Conservation (phyloP, 2,113 vertebrate species). For the Perognathus longimembris region DNA sequence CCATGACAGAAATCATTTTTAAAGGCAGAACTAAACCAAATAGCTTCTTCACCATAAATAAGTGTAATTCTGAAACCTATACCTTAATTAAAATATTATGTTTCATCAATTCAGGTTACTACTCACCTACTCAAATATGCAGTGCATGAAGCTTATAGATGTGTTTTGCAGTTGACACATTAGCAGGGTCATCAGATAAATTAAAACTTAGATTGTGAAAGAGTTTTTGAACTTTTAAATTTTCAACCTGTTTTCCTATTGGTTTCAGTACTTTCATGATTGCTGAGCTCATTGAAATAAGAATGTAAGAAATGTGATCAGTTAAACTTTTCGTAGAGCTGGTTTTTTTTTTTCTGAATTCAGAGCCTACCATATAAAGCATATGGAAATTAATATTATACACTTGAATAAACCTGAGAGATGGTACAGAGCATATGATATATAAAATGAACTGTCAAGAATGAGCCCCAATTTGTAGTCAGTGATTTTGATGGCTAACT, state of each 20-base stretch:
- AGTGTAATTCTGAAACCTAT: slow-evolving; percentile 9
- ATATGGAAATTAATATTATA: background rate
- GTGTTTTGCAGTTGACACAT: background rate
- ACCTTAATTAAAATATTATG: background rate
- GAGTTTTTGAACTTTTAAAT: background rate
- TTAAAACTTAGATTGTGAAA: background rate
- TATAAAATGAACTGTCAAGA: background rate
- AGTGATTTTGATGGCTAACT: background rate
- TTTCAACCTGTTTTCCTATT: background rate
- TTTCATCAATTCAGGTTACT: background rate
- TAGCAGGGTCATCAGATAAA: background rate
- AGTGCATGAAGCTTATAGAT: background rate
- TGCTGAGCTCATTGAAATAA: background rate
- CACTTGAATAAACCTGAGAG: slow-evolving; percentile 26
- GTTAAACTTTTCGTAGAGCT: background rate
- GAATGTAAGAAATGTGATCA: background rate
- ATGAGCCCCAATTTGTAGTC: background rate
- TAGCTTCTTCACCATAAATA: background rate
- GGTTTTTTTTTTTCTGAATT: slow-evolving; percentile 7
- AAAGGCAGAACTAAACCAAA: background rate
- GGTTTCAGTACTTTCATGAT: background rate
- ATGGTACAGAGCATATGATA: background rate
- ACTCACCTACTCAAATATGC: background rate
- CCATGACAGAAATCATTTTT: background rate
- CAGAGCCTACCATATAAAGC: background rate